A percentile compares a stretch with the other conserved stretches of the same genome.
phyloP scores from a whole-genome alignment of 1,140 invertebrate species.

The Microplitis mediator region DNA sequence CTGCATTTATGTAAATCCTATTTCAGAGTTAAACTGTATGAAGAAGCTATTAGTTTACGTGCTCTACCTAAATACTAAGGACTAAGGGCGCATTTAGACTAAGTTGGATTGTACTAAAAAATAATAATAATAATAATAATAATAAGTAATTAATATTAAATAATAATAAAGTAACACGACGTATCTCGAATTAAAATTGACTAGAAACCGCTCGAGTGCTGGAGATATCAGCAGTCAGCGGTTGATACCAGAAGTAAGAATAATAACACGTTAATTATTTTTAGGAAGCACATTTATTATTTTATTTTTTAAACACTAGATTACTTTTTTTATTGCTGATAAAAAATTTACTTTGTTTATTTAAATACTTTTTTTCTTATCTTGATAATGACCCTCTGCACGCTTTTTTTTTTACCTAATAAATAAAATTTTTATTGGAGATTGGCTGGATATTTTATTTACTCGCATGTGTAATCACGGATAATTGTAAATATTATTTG shows the following conservation, averaged over 20 bases:
- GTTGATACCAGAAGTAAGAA: conserved; percentile 27
- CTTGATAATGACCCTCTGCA: conserved; percentile 29
- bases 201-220: conserved; percentile 25
- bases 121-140: background rate
- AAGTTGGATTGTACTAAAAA: background rate
- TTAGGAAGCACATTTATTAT: background rate
- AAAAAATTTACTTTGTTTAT: background rate
- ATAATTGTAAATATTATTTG: background rate
- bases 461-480: background rate
- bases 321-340: background rate
- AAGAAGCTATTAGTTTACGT: no score
- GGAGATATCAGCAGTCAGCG: conserved; percentile 24
- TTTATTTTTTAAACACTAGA: background rate
- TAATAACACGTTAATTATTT: conserved; percentile 1
- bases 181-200: conserved; percentile 31
- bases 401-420: background rate
- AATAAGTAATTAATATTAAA: background rate
- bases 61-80: background rate
- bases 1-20: no score
- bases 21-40: no score
- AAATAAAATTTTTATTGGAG: background rate
- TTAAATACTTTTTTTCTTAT: background rate
- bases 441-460: background rate
- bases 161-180: conserved; percentile 23
- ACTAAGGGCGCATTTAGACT: background rate